Conservation (phyloP, 2,797 vertebrate genomes). For the Scolopax bukidnonensis region DNA sequence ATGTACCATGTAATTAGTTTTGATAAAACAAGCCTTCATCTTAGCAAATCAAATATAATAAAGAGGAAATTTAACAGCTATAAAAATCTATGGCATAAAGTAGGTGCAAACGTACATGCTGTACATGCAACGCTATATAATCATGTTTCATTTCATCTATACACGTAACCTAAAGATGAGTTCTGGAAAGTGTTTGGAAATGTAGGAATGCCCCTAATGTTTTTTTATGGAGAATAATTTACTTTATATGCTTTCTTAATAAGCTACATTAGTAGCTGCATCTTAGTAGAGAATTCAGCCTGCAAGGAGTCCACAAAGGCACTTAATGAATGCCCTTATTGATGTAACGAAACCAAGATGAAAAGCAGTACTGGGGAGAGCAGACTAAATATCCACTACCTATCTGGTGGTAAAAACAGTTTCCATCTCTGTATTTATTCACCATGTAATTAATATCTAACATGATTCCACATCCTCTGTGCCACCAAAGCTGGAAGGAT, state of each 20-base stretch:
- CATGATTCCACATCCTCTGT: neutral
- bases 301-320: neutral
- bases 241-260: neutral
- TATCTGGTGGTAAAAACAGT: neutral
- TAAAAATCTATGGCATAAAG: conserved; percentile 43
- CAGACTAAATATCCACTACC: neutral
- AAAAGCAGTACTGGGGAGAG: neutral
- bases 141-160: neutral
- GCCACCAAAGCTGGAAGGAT: conserved; percentile 9
- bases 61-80: conserved; percentile 66
- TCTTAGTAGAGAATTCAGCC: neutral
- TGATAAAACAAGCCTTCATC: conserved; percentile 67
- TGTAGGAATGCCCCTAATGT: neutral
- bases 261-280: neutral
- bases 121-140: neutral
- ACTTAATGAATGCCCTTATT: neutral
- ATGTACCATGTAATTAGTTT: conserved; percentile 72
- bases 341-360: conserved; percentile 2
- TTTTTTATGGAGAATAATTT: neutral
- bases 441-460: conserved; percentile 23
- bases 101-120: conserved; percentile 18
- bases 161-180: neutral
- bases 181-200: neutral
- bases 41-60: conserved; percentile 70
- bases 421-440: conserved; percentile 8